Base-by-base conservation (phyloP, 2,797 vertebrate genomes). In the Spheniscus humboldti region DNA sequence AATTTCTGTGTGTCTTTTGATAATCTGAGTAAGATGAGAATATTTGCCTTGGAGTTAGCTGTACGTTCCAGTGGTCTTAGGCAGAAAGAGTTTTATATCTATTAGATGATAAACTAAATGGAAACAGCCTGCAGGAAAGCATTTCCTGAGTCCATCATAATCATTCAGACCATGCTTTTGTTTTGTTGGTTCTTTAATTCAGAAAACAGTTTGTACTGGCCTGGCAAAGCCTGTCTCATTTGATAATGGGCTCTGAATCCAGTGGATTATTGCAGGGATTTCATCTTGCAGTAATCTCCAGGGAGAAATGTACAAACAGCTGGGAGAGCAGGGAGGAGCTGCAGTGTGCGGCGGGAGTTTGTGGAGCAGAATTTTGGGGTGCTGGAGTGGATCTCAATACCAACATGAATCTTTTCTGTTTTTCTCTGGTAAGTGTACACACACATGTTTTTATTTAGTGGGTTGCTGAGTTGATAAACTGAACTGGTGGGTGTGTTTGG, bases 381-480 rank as follows among this genome's bases (percentile, higher is more conserved):
- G 86, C 93, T 45, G 82, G 72, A 92, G 55, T 35, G 59, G 72
- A 94, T 67, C 88, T 80, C 79, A 63, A 31, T 19, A 88, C 57
- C 97, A 97, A 86, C 96, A 99, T 99, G 99, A 99, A 99, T 97
- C 99, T 99, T 83, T 99, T 99, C 98, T 99, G 99, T 98, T 99
- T 99, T 97, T 99, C 99, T 23, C 97, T 99, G 99, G 99, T 99
- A 98, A 99, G 99, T 98, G 53, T 84, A n/a, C 7, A 52, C 16
- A 41, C 10, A 77, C 18, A 0, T 62, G 9, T 13, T 50, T 79
- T 82, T 59, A n/a, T 77, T 81, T 76, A 52, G n/a, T 30, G 17
- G 24, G 37, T 79, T 79, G 28, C n/a, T 91, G 80, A 83, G 55
- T 64, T 86, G 81, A 41, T 77, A 80, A 92, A 89, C 18, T 60